Percentiles rank a stretch among this genome's conserved stretches.
Conservation (phyloP, 1,140 invertebrate genomes). For the Tenebrio molitor region DNA sequence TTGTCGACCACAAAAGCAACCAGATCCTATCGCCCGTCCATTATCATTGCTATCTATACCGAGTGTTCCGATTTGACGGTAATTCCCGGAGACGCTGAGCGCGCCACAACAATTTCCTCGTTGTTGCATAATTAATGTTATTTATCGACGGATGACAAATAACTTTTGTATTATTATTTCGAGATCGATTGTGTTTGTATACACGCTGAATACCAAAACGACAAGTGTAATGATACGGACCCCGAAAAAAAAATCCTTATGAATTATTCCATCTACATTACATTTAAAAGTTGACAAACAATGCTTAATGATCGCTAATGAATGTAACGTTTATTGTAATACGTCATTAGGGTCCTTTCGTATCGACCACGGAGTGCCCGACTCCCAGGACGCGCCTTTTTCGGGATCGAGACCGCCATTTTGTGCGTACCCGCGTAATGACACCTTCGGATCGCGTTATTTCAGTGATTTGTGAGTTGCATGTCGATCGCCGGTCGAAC, state of each 20-base stretch:
- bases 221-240: too few species aligned
- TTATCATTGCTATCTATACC: not conserved
- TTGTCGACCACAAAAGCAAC: not conserved
- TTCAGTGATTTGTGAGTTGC: constrained; percentile 37
- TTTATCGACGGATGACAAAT: constrained; percentile 10
- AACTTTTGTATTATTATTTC: constrained; percentile 29
- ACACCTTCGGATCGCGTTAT: constrained; percentile 21
- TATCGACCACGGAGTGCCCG: constrained; percentile 2
- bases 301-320: constrained; percentile 46
- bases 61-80: not conserved
- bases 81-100: not conserved
- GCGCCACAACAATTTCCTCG: not conserved
- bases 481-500: constrained; percentile 13
- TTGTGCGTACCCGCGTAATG: constrained; percentile 15
- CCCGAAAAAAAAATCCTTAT: constrained; percentile 25
- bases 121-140: constrained; percentile 10
- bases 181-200: constrained; percentile 9
- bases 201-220: not conserved
- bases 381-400: constrained; percentile 6
- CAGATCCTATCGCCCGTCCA: not conserved
- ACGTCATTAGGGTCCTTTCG: constrained; percentile 15
- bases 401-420: not conserved
- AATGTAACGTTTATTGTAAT: constrained; percentile 42
- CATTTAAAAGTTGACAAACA: constrained; percentile 47
- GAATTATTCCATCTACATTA: constrained; percentile 44